Evolutionary conservation across 2,797 vertebrate genomes (phyloP), one percentile per base, ranked within the genome.

Genomic region (Ibycter americanus): DNA sequence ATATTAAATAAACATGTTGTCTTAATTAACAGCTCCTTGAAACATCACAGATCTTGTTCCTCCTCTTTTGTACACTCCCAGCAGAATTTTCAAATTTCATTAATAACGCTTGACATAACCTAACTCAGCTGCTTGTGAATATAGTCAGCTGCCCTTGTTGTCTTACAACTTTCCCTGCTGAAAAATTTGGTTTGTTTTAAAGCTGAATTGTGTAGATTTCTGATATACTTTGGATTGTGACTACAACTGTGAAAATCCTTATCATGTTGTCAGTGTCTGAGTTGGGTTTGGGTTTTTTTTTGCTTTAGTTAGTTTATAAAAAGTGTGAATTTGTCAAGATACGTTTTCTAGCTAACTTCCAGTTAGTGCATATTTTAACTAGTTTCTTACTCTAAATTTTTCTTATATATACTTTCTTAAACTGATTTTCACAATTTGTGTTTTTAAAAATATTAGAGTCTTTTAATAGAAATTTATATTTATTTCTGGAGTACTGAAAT

Each of bases 1-100:
- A 59, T 97, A 96, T 94, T 97, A 97, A 95, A 94, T 97, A 93
- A 97, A 85, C 51, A 47, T 83, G 63, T 94, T 98, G 93, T 96
- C 94, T 95, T 97, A 91, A 94, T 95, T 97, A 97, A 85, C 76
- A 94, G 72, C 78, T 93, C 81, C 95, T 96, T 95, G 95, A 96
- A 97, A 93, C 89, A 96, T 93, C 87, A 66, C 72, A 66, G 74
- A 73, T 49, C 58, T 46, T 95, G 23, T 94, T 92, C 95, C 71
- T 95, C 46, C 73, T 94, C 80, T 85, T 97, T 91, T 58, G 56
- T 87, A 81, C 71, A 85, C 92, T 97, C 92, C 89, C 96, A 88
- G 54, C 80, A 94, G 96, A 96, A 65, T 90, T 96, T 95, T 91
- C 55, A 83, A 36, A 89, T 95, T 95, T 96, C 89, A 65, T 97